Evolutionary conservation across 2,888 invertebrate species (phyloP), one percentile per base, ranked within the genome.

Genomic region (Spodoptera littoralis): DNA sequence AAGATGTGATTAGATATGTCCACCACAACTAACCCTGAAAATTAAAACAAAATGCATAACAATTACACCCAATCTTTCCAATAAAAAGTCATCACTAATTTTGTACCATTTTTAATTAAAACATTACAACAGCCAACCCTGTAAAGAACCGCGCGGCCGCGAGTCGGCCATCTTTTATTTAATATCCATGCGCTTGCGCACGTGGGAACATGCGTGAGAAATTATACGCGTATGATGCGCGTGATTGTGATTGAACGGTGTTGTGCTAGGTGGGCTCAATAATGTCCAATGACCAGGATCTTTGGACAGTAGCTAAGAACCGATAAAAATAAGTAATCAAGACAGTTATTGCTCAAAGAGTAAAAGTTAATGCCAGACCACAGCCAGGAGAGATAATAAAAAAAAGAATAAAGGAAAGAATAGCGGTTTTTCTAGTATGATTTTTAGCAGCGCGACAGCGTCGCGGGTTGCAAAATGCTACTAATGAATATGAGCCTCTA

Each of bases 121-220:
- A 47, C 43, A 47, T 69, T 51, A 51, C n/a, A n/a, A 44, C 13
- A 57, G 57, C 11, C 65, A 75, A 24, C 75, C 75, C 75, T 75
- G 60, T 3, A 8, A n/a, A 59, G 87, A 86, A 87, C 81, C 84
- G 86, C 85, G 85, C 86, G 69, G 81, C 79, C 84, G 79, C 83
- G 79, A 73, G 70, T 76, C 82, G 80, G 90, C 89, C 90, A 91
- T 92, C 88, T 92, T 92, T 89, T 88, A 90, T 89, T 90, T 91
- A 78, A 82, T 77, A 78, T 77, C 72, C 74, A 70, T 68, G 74
- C 73, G 76, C 70, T 47, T 50, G 76, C 71, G 84, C 85, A 86
- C 85, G 86, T 88, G 89, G 84, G 87, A 86, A 86, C 79, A 76
- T 80, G 79, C 76, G 81, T 80, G 79, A 83, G 82, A 80, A 79